Evolutionary conservation across 37 sponge, comb jelly and placozoan species (phyloP).

Genomic region (Bolinopsis microptera): DNA sequence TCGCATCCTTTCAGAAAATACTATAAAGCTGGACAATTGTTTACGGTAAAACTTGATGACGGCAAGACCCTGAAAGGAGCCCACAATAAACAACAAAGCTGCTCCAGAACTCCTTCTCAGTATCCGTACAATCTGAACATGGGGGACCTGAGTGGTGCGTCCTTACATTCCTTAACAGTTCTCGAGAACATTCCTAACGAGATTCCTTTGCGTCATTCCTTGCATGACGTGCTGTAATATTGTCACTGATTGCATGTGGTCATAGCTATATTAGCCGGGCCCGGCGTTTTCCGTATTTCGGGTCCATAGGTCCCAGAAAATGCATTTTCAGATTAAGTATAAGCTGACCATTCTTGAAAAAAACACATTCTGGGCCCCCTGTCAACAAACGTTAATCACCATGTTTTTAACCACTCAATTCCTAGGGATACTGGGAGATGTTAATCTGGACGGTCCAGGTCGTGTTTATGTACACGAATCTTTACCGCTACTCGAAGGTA

Average conservation of each 20-base stretch:
- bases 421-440: background rate
- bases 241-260: background rate
- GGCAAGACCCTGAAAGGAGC: background rate
- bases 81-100: background rate
- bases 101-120: background rate
- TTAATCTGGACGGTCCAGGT: background rate
- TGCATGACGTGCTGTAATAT: no score
- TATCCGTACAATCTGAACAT: background rate
- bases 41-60: background rate
- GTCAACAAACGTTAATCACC: no score
- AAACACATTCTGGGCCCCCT: no score
- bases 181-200: no score
- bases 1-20: background rate
- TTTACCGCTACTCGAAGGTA: background rate
- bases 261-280: background rate
- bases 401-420: background rate
- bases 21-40: background rate
- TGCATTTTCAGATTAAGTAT: no score
- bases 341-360: no score
- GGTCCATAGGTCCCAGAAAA: background rate
- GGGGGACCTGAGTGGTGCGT: background rate
- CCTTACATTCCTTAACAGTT: no score
- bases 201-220: background rate
- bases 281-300: background rate
- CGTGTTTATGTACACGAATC: background rate